Evolutionary conservation across 2,113 vertebrate genomes (phyloP), one percentile per base, ranked within the genome.

Genomic region (Theristicus caerulescens): DNA sequence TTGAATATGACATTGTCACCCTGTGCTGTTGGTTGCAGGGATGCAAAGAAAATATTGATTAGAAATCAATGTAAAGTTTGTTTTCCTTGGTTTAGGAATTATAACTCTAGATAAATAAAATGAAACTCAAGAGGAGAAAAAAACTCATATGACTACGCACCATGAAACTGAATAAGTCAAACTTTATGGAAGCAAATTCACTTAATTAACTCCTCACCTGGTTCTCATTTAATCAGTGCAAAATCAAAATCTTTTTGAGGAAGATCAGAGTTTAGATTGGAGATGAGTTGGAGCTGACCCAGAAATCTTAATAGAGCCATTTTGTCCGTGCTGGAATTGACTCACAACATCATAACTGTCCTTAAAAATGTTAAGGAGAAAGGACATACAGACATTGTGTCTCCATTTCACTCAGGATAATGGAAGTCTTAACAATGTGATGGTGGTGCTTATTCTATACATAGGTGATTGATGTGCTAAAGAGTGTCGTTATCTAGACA

Each of bases 1-100:
- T 95, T 96, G 76, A 86, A 81, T 88, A 92, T 94, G 93, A 95
- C 95, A 88, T 86, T 95, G 88, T 88, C 88, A 90, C 38, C 58
- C n/a, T 86, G 46, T 73, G 59, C 20, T 90, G 9, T 80, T 93
- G 26, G 38, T 93, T 88, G 22, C 36, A 82, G 42, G 61, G 46
- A 94, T 86, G 90, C 59, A 92, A 94, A 80, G 85, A 88, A 96
- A 97, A 92, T 73, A 92, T 67, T 64, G 81, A 94, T 91, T 91
- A 86, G 46, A 93, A 96, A 88, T 74, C 76, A 92, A 57, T 40
- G 59, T 58, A 59, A 82, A 85, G n/a, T 70, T 90, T 94, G 7
- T 58, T 94, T 61, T 88, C 38, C 22, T 81, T 86, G 10, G 16
- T 58, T 88, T 92, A 78, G 42, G 20, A 89, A 82, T 11, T 92